Evolutionary conservation across 1,140 invertebrate species (phyloP), one percentile per base, ranked within the genome.

Genomic region (Euura lappo): DNA sequence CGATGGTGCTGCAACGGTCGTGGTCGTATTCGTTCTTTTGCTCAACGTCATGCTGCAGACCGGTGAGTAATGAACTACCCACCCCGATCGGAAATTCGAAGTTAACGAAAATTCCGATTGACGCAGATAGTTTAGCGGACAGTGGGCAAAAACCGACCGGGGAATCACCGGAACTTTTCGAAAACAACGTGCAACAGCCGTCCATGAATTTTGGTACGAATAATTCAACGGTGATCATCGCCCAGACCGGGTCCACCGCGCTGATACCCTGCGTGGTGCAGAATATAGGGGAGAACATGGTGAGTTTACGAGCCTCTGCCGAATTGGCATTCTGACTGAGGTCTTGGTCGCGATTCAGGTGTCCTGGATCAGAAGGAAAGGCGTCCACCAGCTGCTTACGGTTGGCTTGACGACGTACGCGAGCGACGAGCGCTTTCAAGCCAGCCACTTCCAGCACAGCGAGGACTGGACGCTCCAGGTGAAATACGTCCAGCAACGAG

Each of bases 381-480:
- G 94, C 84, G 75, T 83, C 43, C 94, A 94, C 79, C 93, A 95
- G 83, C 88, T 96, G 74, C 88, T 96, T 64, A 96, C 95, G 71
- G 94, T 95, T 70, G 94, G 95, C 45, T 87, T 95, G 78, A 93
- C 93, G 69, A 95, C 94, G 6, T 96, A 94, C 85, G 95, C 93
- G 79, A 95, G 93, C 79, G 95, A 96, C 83, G 94, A 94, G 81
- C 91, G 95, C 74, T 97, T 95, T 86, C 94, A 95, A 81, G 93
- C 94, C 45, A 93, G 93, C 79, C 94, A 96, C 88, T 90, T 94
- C 79, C 93, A 95, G 79, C 93, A 95, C 86, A 94, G 93, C 80
- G 94, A 95, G 90, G 95, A 96, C 84, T 97, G 95, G 95, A 94
- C 93, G 46, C 88, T 97, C 71, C 93, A 95, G 89, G 93, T 97